Evolutionary conservation across 1,140 invertebrate species (phyloP).

Genomic region (Microplitis demolitor): DNA sequence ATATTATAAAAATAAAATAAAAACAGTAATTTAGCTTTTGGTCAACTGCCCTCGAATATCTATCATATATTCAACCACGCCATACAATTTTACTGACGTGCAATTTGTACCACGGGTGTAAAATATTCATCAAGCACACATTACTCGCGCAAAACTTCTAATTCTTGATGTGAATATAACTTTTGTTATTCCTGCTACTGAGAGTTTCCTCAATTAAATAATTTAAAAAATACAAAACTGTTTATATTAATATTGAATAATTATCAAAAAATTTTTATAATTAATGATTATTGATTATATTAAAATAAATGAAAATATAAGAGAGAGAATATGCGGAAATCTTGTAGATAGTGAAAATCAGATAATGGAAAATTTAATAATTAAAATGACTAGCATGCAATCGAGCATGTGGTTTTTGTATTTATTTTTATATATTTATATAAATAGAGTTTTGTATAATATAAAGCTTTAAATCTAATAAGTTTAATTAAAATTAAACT

Average conservation of each 20-base stretch:
- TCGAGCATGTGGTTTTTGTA: background rate
- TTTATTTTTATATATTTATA: background rate
- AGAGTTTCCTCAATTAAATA: background rate
- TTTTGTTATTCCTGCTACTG: conserved; percentile 12
- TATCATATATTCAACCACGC: conserved; percentile 22
- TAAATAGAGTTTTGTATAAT: too few relatives aligned
- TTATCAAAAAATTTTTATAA: background rate
- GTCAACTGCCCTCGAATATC: conserved; percentile 10
- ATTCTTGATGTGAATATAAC: conserved; percentile 6
- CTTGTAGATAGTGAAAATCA: background rate
- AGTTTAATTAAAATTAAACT: too few relatives aligned
- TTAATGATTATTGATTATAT: background rate
- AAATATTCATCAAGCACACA: conserved; percentile 22
- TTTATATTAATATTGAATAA: background rate
- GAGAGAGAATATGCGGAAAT: background rate
- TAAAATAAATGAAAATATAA: background rate
- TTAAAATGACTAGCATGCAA: background rate
- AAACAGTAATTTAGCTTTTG: conserved; percentile 10
- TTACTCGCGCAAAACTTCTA: conserved; percentile 22
- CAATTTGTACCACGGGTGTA: conserved; percentile 22
- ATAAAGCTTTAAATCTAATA: too few relatives aligned
- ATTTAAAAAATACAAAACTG: too few relatives aligned
- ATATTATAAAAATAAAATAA: background rate
- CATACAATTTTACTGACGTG: conserved; percentile 23
- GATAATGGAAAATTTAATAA: conserved; percentile 10